Evolutionary conservation across 2,113 vertebrate species (phyloP), one percentile per base, ranked within the genome.

Genomic region (Pionites leucogaster): DNA sequence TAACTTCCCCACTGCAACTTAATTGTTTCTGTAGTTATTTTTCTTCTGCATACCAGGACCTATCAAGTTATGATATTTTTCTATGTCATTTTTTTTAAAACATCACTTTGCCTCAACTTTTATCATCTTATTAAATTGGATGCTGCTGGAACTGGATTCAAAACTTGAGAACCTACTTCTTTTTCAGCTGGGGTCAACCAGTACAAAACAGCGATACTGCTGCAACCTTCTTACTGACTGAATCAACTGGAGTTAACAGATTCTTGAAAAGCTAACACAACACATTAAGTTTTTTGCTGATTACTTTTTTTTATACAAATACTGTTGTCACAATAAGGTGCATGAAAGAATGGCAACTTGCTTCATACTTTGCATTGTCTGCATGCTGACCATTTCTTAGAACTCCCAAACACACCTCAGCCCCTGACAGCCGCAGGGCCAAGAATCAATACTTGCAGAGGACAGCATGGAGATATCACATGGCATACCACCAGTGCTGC

Each of bases 1-100:
- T 80, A 92, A 92, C 67, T 65, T 68, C 70, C 33, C 52, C 44
- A 57, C 3, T 57, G 11, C 31, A 90, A 88, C 35, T 80, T 82
- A n/a, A 77, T 17, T 88, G 82, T 77, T 94, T 88, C 88, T 83
- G 64, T 13, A 59, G 76, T 63, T 83, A 92, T 59, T 94, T 92
- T 62, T 83, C 46, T 35, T 72, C 63, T 77, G 18, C 25, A 82
- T 44, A 79, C 71, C 50, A 85, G 67, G 53, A 93, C 31, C 77
- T 70, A 86, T 23, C n/a, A 67, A 75, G 46, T 17, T 35, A 20
- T 50, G n/a, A 67, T 17, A 67, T 67, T 63, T 86, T 80, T 63
- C 77, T 22, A 4, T 0, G 4, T 14, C 37, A 37, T 50, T 81
- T 50, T 78, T 93, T 71, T 29, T 46, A 92, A 74, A 90, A 41